Evolutionary conservation across 2,888 invertebrate genomes (phyloP).

Genomic region (Lochmaea capreae): DNA sequence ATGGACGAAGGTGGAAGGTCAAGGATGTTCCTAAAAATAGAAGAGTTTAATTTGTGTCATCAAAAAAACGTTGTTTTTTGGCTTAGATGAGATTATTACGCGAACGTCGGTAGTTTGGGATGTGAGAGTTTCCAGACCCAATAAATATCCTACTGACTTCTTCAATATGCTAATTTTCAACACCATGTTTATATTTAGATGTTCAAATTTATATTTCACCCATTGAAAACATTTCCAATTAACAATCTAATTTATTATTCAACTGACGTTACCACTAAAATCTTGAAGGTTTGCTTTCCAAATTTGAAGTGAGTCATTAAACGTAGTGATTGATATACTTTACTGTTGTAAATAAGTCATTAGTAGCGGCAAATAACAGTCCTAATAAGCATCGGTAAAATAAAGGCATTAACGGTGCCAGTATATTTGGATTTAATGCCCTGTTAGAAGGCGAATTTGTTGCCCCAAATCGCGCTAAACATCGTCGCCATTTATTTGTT

Average conservation of each 20-base stretch:
- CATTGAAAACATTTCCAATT: not conserved
- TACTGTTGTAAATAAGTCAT: constrained; percentile 28
- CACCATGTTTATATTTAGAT: too few species aligned
- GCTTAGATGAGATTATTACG: too few species aligned
- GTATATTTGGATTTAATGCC: constrained; percentile 44
- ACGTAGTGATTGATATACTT: constrained; percentile 22
- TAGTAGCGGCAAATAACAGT: constrained; percentile 34
- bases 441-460: constrained; percentile 48
- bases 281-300: not conserved
- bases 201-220: too few species aligned
- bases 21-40: too few species aligned
- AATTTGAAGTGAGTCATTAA: constrained; percentile 16
- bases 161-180: too few species aligned
- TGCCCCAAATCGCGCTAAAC: constrained; percentile 48
- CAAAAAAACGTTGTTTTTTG: too few species aligned
- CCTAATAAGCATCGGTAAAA: constrained; percentile 40
- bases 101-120: too few species aligned
- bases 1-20: too few species aligned
- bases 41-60: too few species aligned
- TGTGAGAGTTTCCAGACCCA: too few species aligned
- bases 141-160: too few species aligned
- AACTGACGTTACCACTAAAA: not conserved
- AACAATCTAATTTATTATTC: not conserved
- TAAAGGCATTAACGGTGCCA: constrained; percentile 37
- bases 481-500: constrained; percentile 52